Conservation (phyloP, 2,113 vertebrate genomes). For the Pterocles gutturalis region DNA sequence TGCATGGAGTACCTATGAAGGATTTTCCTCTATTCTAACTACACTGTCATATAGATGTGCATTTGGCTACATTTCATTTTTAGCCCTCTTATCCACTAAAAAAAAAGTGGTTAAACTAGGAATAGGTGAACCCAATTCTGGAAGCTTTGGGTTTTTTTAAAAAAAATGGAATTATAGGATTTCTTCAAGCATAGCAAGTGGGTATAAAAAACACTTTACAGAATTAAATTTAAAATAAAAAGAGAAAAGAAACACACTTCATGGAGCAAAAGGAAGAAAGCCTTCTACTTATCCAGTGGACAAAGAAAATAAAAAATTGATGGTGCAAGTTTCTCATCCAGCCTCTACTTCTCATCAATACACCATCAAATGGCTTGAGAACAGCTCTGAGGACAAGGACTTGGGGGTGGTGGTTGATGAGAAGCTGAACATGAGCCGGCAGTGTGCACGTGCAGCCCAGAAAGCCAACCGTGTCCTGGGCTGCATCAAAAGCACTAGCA, state of each 20-base stretch:
- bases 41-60: neutral
- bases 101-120: neutral
- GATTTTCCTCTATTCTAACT: neutral
- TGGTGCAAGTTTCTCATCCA: neutral
- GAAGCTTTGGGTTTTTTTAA: neutral
- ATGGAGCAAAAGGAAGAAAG: neutral
- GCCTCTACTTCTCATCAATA: no score
- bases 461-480: no score
- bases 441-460: no score
- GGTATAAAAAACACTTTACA: neutral
- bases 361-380: no score
- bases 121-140: neutral
- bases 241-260: neutral
- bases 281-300: neutral
- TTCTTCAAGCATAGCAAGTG: neutral
- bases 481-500: no score
- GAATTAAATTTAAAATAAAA: neutral
- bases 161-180: neutral
- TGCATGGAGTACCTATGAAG: neutral
- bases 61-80: neutral
- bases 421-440: no score
- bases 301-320: neutral
- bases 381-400: no score
- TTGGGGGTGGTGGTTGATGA: no score
- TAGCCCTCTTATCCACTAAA: neutral